These are phyloP conservation scores for Isurus oxyrinchus DNA, from an alignment of 2,113 vertebrate species.

Conservation along the genomic window DNA sequence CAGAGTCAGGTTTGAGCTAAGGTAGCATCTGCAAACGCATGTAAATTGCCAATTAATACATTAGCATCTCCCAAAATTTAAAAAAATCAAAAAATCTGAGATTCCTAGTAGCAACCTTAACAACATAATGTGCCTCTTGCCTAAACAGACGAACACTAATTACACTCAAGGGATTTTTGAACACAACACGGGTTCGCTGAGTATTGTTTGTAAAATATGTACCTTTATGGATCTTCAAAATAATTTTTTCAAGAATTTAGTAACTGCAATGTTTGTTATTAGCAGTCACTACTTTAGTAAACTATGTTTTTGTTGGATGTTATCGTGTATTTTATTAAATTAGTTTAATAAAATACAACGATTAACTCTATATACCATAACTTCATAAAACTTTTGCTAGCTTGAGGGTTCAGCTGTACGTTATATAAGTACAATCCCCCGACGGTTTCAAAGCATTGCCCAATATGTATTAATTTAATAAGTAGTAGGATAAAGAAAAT, in stretches of 20 bases:
- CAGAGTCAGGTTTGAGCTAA: conserved; percentile 67
- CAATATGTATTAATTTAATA: not conserved
- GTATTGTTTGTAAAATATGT: not conserved
- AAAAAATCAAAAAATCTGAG: conserved; percentile 51
- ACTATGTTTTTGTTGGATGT: not conserved
- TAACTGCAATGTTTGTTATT: not conserved
- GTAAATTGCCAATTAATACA: conserved; percentile 86
- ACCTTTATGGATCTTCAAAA: not conserved
- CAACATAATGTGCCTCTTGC: conserved; percentile 49
- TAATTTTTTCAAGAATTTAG: not conserved
- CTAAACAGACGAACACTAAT: conserved; percentile 59
- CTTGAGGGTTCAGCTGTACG: not conserved
- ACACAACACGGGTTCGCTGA: conserved; percentile 9
- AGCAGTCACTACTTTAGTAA: not conserved
- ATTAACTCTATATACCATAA: not conserved
- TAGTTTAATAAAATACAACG: not conserved
- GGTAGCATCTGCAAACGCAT: conserved; percentile 84
- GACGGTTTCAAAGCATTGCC: not conserved
- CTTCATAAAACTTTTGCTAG: not conserved
- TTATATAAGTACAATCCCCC: not conserved
- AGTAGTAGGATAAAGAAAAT: not conserved
- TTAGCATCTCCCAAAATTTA: conserved; percentile 61
- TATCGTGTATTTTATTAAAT: not conserved
- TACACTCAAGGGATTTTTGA: conserved; percentile 55
- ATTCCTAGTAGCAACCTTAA: conserved; percentile 67